A percentile compares a stretch with the other conserved stretches of the same genome.
Evolutionary conservation across 23 tunicate genomes (phyloP).

Genomic region (Pegea sp.): DNA sequence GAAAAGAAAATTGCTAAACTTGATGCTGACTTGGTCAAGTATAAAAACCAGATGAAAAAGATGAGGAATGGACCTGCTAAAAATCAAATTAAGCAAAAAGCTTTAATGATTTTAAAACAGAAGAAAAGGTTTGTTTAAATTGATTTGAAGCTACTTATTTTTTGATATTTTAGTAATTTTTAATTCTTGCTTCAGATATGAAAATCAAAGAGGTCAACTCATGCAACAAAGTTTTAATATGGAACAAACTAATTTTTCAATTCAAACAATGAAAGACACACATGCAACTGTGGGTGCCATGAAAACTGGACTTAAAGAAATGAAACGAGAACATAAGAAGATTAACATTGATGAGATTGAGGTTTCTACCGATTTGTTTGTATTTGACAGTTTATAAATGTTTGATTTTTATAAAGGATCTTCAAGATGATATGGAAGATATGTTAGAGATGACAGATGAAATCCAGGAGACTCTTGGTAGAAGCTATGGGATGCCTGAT

Average conservation of each 20-base stretch:
- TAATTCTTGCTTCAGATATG: slow-evolving; percentile 36
- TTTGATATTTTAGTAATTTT: not conserved
- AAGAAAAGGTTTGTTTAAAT: slow-evolving; percentile 29
- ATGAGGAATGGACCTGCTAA: slow-evolving; percentile 91
- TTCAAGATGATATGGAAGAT: slow-evolving; percentile 98
- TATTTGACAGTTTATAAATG: not conserved
- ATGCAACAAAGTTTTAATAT: slow-evolving; percentile 89
- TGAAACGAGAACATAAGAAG: slow-evolving; percentile 94
- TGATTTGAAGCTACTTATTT: not conserved
- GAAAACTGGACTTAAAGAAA: slow-evolving; percentile 88
- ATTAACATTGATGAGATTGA: slow-evolving; percentile 75
- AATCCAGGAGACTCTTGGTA: slow-evolving; percentile 75
- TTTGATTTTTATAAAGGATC: slow-evolving; percentile 18
- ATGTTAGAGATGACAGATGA: slow-evolving; percentile 93
- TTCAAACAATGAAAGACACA: slow-evolving; percentile 92
- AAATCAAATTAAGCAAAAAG: slow-evolving; percentile 61
- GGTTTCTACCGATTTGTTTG: slow-evolving; percentile 9
- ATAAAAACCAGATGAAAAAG: slow-evolving; percentile 90
- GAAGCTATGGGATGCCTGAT: slow-evolving; percentile 96
- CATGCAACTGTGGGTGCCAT: slow-evolving; percentile 82
- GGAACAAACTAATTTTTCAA: slow-evolving; percentile 94
- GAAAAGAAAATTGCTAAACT: slow-evolving; percentile 94
- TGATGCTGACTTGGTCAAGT: slow-evolving; percentile 84
- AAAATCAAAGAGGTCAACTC: slow-evolving; percentile 65
- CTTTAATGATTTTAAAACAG: slow-evolving; percentile 68